Conservation (phyloP, 2,113 vertebrate species). For the Tor tambroides region DNA sequence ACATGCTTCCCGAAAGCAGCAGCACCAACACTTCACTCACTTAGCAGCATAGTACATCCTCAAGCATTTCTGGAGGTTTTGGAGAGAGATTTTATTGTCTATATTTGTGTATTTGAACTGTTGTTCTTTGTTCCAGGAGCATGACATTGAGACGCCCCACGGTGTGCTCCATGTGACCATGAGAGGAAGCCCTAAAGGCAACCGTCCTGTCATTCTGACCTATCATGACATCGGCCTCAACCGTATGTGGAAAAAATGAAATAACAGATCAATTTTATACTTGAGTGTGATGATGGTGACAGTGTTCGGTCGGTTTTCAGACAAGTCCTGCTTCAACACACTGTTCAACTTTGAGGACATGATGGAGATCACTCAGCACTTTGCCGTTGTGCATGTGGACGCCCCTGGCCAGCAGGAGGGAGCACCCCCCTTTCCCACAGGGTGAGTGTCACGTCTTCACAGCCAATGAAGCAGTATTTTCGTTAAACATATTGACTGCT, state of each 20-base stretch:
- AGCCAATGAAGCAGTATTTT: not conserved
- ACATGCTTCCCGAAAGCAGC: not conserved
- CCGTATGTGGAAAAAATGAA: conserved; percentile 79
- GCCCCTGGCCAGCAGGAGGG: conserved; percentile 95
- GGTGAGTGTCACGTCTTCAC: conserved; percentile 74
- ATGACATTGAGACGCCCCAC: conserved; percentile 93
- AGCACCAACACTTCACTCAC: not conserved
- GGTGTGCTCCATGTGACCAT: conserved; percentile 95
- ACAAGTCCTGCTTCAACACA: conserved; percentile 98
- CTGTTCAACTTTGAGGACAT: conserved; percentile 99
- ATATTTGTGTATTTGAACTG: not conserved
- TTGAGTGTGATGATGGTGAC: not conserved
- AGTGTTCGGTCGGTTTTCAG: conserved; percentile 66
- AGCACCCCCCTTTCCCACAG: conserved; percentile 88
- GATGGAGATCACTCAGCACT: conserved; percentile 96
- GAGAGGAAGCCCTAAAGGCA: conserved; percentile 89
- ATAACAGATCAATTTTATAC: not conserved
- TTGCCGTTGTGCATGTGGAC: conserved; percentile 93
- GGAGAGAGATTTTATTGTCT: not conserved
- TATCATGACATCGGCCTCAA: conserved; percentile 99
- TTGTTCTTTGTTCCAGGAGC: conserved; percentile 81
- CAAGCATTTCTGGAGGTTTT: not conserved
- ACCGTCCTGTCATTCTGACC: conserved; percentile 94
- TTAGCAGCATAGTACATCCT: not conserved
- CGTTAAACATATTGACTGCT: not conserved